Percentiles rank a stretch among this genome's conserved stretches.
phyloP scores from a whole-genome alignment of 2,797 vertebrate species.

The Apogon hyalosoma region DNA sequence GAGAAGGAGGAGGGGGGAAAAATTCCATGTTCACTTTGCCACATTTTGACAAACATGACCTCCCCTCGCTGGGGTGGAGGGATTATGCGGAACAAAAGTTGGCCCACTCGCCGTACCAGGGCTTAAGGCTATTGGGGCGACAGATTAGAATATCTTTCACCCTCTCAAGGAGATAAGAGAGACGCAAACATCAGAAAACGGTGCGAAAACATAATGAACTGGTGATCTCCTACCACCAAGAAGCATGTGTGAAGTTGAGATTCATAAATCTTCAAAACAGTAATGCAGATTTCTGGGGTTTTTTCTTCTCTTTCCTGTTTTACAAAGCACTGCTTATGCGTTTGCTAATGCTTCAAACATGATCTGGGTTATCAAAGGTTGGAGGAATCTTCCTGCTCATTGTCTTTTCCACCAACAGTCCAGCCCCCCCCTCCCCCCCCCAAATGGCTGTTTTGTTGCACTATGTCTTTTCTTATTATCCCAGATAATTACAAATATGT shows the following conservation, averaged over 20 bases:
- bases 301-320: constrained; percentile 9
- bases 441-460: constrained; percentile 36
- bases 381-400: constrained; percentile 83
- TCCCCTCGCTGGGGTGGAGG: constrained; percentile 75
- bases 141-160: constrained; percentile 83
- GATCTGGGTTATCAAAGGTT: constrained; percentile 71
- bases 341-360: constrained; percentile 51
- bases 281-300: constrained; percentile 59
- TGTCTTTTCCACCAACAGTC: constrained; percentile 84
- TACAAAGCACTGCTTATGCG: constrained; percentile 20
- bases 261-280: constrained; percentile 70
- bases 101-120: constrained; percentile 71
- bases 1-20: constrained; percentile 11
- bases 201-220: constrained; percentile 72
- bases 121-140: constrained; percentile 79
- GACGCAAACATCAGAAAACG: constrained; percentile 63
- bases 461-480: constrained; percentile 54
- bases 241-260: constrained; percentile 57
- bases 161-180: constrained; percentile 77
- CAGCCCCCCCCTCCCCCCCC: background rate
- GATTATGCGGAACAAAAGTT: constrained; percentile 85
- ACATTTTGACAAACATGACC: constrained; percentile 85
- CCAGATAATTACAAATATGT: constrained; percentile 75
- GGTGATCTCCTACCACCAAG: constrained; percentile 61
- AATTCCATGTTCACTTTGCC: constrained; percentile 65